phyloP scores from a whole-genome alignment of 37 sponge, comb jelly and placozoan genomes.

The Amphimedon queenslandica region DNA sequence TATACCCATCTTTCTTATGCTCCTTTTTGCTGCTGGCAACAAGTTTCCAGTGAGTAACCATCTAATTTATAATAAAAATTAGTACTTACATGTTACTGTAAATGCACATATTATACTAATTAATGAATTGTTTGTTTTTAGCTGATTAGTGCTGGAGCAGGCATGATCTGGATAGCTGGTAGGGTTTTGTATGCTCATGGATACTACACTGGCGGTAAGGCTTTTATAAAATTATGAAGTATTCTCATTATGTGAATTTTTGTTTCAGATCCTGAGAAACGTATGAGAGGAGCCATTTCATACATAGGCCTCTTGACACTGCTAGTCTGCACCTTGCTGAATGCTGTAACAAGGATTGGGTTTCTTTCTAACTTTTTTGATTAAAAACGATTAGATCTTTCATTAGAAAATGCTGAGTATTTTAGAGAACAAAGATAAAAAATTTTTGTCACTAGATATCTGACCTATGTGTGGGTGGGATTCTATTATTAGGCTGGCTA shows the following conservation, averaged over 20 bases:
- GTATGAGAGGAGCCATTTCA: background rate
- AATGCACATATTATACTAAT: background rate
- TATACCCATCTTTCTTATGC: background rate
- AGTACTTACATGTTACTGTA: no score
- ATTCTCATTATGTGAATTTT: background rate
- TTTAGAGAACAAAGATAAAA: no score
- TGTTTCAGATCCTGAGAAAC: background rate
- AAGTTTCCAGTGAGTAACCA: background rate
- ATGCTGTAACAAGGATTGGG: background rate
- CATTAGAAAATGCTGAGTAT: no score
- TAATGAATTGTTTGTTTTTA: background rate
- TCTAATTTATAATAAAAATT: no score
- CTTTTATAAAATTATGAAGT: background rate
- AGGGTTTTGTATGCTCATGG: background rate
- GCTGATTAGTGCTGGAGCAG: background rate
- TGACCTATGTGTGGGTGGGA: no score
- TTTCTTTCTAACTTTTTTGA: no score
- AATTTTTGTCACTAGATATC: no score
- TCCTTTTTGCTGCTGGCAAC: background rate
- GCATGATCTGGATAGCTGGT: background rate
- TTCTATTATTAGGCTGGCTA: no score
- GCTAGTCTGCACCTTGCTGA: background rate
- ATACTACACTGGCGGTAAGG: background rate
- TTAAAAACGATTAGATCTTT: no score
- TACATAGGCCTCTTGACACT: slow-evolving; percentile 1